A percentile compares a stretch with the other conserved stretches of the same genome.
phyloP scores from a whole-genome alignment of 2,797 vertebrate species.

The Knipowitschia caucasica region DNA sequence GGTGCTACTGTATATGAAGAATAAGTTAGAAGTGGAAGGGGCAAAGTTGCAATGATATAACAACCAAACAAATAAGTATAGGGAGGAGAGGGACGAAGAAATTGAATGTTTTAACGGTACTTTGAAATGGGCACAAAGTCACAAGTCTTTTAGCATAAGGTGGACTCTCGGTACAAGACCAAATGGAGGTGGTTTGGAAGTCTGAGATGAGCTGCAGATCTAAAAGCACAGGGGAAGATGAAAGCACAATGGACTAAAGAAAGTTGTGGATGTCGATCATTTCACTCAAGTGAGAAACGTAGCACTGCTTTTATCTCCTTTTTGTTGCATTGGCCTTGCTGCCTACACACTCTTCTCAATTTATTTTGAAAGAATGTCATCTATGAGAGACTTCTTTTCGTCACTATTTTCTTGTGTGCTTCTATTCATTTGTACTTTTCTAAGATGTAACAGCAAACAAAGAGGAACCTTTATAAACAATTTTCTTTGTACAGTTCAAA shows the following conservation, averaged over 20 bases:
- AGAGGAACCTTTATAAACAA: constrained; percentile 46
- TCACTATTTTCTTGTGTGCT: constrained; percentile 76
- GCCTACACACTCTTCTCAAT: constrained; percentile 82
- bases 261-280: constrained; percentile 59
- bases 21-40: constrained; percentile 21
- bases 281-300: constrained; percentile 64
- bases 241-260: constrained; percentile 57
- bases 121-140: constrained; percentile 44
- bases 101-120: constrained; percentile 58
- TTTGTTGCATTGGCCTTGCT: constrained; percentile 80
- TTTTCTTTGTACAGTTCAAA: constrained; percentile 93
- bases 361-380: constrained; percentile 83
- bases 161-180: constrained; percentile 35
- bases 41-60: constrained; percentile 23
- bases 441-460: constrained; percentile 54
- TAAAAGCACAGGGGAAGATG: constrained; percentile 64
- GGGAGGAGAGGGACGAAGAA: constrained; percentile 30
- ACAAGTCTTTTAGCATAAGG: constrained; percentile 63
- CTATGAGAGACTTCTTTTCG: constrained; percentile 71
- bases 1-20: constrained; percentile 17
- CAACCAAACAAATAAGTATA: constrained; percentile 7
- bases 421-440: constrained; percentile 75
- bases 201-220: constrained; percentile 53
- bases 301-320: constrained; percentile 79
- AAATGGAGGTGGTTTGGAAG: constrained; percentile 36